phyloP scores from a whole-genome alignment of 2,888 invertebrate species.

The Polymixis flavicincta region DNA sequence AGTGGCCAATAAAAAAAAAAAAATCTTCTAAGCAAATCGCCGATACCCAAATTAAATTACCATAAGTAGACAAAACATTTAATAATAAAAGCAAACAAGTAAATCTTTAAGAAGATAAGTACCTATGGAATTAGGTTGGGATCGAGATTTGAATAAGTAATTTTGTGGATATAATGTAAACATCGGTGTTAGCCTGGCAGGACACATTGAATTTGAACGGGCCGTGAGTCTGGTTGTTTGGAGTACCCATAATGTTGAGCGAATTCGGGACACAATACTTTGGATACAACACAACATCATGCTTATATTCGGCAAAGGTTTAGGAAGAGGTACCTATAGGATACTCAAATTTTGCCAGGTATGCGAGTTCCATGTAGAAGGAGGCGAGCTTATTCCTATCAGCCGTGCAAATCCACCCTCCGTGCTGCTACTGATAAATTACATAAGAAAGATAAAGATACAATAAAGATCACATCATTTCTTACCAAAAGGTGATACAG shows the following conservation, averaged over 20 bases:
- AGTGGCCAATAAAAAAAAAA: background rate
- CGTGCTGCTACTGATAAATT: background rate
- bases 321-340: background rate
- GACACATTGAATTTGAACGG: slow-evolving; percentile 74
- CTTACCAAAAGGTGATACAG: background rate
- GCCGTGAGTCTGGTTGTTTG: slow-evolving; percentile 55
- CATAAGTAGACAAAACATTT: slow-evolving; percentile 40
- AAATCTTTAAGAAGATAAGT: slow-evolving; percentile 32
- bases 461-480: no score
- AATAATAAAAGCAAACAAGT: slow-evolving; percentile 49
- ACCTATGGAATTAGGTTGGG: slow-evolving; percentile 74
- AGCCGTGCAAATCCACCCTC: no score
- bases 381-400: no score
- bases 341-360: no score
- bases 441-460: background rate
- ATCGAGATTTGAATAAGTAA: slow-evolving; percentile 79
- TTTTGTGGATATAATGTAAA: slow-evolving; percentile 78
- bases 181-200: slow-evolving; percentile 73
- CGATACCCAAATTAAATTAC: slow-evolving; percentile 28
- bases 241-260: slow-evolving; percentile 41
- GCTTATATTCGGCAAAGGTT: background rate
- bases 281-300: background rate
- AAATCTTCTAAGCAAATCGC: background rate
- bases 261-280: background rate
- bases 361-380: no score